Evolutionary conservation across 92 coral and sea anemone species (phyloP), one percentile per base, ranked within the genome.

Genomic region (Isaurus tuberculatus): DNA sequence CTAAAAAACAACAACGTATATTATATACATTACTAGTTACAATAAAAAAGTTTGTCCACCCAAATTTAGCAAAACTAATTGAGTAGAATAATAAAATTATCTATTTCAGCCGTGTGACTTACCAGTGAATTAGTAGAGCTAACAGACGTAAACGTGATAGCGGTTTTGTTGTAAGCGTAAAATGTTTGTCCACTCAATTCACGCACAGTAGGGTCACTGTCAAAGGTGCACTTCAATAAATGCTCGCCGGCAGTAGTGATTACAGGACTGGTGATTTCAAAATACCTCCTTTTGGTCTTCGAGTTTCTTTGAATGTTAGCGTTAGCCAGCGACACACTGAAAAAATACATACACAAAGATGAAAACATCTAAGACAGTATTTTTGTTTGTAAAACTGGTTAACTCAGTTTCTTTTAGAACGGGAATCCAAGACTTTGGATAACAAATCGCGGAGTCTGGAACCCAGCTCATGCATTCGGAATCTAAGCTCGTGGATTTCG

Each of bases 111-210:
- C n/a, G 27, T 3, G 3, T 58, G 20, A 57, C 82, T 77, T 2
- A 86, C 81, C 68, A 74, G 75, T 14, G 80, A 69, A 67, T 85
- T 89, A 23, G 77, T 63, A 0, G 98, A 95, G 22, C 83, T 81
- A 17, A 90, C 73, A 27, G 90, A 48, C 2, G 89, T 37, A 83
- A 87, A 71, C 4, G 65, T 69, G 22, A 94, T 85, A n/a, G 75
- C 69, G 6, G 88, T 67, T 40, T 86, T 89, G 75, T 94, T 58
- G 87, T 91, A 94, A 40, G 89, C 89, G 2, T 87, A 81, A 75
- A 89, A 94, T 11, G 83, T 86, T 40, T 78, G 86, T 46, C 44
- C 61, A 23, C 87, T 60, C 27, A 40, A 42, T 6, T 79, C 78
- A 65, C 51, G 29, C 4, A 11, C 44, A 1, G 34, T 61, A 32